Base-by-base conservation (phyloP, 2,113 vertebrate species). In the Ameiurus melas region DNA sequence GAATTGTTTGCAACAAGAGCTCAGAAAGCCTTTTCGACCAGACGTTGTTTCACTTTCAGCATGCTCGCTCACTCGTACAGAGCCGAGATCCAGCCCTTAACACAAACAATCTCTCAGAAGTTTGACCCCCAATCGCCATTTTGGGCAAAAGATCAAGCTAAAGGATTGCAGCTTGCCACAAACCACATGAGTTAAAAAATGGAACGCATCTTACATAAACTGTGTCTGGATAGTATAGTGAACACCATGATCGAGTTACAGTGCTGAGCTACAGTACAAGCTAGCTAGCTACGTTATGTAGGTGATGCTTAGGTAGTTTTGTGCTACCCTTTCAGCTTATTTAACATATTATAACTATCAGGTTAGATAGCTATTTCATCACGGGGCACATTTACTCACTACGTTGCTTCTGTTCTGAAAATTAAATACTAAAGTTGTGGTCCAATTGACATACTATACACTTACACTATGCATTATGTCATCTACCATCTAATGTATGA, bases 11-110 rank as follows among this genome's bases (percentile, higher is more conserved):
- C 80, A 60, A 39, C 66, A 70, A 71, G 66, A 85, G 64, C 83
- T 70, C 27, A 53, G 64, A 66, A 85, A 85, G 66, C 66, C n/a
- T 33, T 47, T 47, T 47, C 43, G 0, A 47, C 43, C 47, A 36
- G 43, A 82, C 30, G 9, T 82, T 71, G 57, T 71, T 85, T 71
- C 30, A 5, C 25, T 84, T 53, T 84, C 47, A 85, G 84, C 84
- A 85, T 2, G 25, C 30, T 58, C 36, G 33, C 4, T 90, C 68
- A 27, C 77, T 71, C 80, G 87, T 66, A 89, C 89, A 90, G 62
- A 85, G 84, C 64, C 10, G 43, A 85, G 83, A 85, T 39, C 43
- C 47, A 36, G 62, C 66, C 84, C 66, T 85, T 55, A 36, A 57
- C 66, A 22, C 66, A 85, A 71, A 73, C 64, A 71, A 57, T 57